A percentile compares a stretch with the other conserved stretches of the same genome.
These are phyloP conservation scores for Enteromius argenteus DNA, from an alignment of 2,797 vertebrate species.

Conservation along the genomic window DNA sequence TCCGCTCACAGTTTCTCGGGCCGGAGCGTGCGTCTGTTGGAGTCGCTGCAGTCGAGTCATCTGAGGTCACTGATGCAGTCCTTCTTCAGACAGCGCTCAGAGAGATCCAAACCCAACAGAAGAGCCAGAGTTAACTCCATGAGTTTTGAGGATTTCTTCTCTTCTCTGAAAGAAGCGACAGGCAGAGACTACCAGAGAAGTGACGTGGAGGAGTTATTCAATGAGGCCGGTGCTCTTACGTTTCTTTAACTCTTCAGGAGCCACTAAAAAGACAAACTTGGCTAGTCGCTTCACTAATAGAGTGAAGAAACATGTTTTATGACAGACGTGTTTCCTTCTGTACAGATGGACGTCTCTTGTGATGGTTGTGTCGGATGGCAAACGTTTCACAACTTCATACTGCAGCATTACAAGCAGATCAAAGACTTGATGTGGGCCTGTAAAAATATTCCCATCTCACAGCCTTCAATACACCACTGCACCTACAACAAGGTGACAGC, in stretches of 20 bases:
- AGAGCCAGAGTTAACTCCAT: conserved; percentile 38
- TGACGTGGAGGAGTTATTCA: conserved; percentile 70
- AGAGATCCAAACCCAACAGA: conserved; percentile 20
- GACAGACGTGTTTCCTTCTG: neutral
- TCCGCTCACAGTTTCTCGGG: conserved; percentile 58
- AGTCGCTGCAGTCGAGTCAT: conserved; percentile 66
- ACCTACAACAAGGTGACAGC: too few species aligned
- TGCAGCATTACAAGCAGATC: conserved; percentile 71
- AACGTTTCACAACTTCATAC: conserved; percentile 71
- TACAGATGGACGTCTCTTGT: conserved; percentile 68
- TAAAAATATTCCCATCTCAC: conserved; percentile 60
- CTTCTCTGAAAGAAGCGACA: conserved; percentile 61
- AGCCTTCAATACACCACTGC: conserved; percentile 57
- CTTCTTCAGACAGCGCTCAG: conserved; percentile 54
- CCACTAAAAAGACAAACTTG: neutral
- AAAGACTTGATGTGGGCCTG: conserved; percentile 53
- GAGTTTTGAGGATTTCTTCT: conserved; percentile 69
- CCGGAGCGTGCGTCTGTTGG: conserved; percentile 63
- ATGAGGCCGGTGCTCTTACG: conserved; percentile 65
- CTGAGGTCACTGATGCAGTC: conserved; percentile 65
- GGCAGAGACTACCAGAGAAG: conserved; percentile 58
- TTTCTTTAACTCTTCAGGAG: neutral
- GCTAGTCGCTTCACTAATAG: neutral
- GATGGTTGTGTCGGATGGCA: conserved; percentile 67
- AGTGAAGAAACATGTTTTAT: neutral